These are phyloP conservation scores for Lepidothrix coronata DNA, from an alignment of 2,113 vertebrate genomes.

Conservation along the genomic window DNA sequence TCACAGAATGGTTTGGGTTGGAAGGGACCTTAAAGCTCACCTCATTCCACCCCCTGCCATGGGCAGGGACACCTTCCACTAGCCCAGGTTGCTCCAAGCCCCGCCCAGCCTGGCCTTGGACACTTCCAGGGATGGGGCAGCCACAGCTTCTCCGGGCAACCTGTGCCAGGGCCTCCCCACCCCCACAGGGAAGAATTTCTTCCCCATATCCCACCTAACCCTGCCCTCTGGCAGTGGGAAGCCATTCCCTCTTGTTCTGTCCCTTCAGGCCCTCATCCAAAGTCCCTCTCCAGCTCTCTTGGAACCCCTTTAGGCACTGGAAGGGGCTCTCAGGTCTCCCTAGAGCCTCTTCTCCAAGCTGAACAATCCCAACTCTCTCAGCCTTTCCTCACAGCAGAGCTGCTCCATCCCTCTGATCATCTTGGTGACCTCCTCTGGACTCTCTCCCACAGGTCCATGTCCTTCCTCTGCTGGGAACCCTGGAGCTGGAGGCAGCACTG, in stretches of 20 bases:
- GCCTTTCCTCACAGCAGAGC: background rate
- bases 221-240: background rate
- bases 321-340: background rate
- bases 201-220: rapidly evolving
- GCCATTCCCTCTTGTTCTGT: background rate
- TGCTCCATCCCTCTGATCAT: background rate
- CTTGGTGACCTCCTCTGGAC: background rate
- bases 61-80: background rate
- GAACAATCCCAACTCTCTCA: background rate
- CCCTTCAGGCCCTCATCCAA: background rate
- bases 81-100: rapidly evolving
- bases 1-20: too few species aligned
- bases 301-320: too few species aligned
- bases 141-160: background rate
- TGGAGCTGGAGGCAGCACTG: background rate
- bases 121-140: background rate
- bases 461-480: background rate
- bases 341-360: background rate
- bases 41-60: rapidly evolving
- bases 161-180: background rate
- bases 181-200: background rate
- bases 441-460: background rate
- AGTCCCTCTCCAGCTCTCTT: background rate
- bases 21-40: background rate
- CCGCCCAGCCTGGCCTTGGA: rapidly evolving